Evolutionary conservation across 2,888 invertebrate genomes (phyloP), one percentile per base, ranked within the genome.

Genomic region (Himalopsyche tibetana): DNA sequence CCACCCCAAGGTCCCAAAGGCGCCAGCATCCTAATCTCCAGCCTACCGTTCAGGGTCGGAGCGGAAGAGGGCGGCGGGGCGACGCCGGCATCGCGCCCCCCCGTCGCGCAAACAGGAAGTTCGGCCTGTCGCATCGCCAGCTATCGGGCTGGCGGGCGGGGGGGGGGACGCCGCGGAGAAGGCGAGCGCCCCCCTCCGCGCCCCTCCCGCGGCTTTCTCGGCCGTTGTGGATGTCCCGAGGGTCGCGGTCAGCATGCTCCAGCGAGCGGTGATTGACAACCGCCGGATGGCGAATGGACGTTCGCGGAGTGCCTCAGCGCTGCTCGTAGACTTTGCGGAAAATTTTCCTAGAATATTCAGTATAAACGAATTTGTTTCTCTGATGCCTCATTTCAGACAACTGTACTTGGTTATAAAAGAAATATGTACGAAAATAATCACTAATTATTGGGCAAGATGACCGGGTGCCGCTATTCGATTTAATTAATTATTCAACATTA

Each of bases 71-170:
- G 63, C 63, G 8, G 28, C 63, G 63, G 28, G 63, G 42, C 42
- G 80, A 17, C 19, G 36, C 36, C 40, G 80, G 40, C 19, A 80
- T 40, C 40, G 80, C 40, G 80, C 40, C 42, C 80, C 80, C 38
- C 80, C 80, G 80, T 38, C 40, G 80, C 80, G 42, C 81, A 45
- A 45, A 45, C 81, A 81, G 81, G 81, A 81, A 81, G 81, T 81
- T 81, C 81, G 81, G 81, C 81, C 45, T 81, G 81, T 81, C 81
- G 81, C 81, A 81, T 45, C 81, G 81, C 81, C 81, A 15, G 45
- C 81, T 63, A 63, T 63, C n/a, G n/a, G 19, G 19, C 9, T 19
- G 19, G 19, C 8, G 82, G 17, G 82, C n/a, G 40, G 4, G 17
- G 4, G 17, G 84, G 79, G 40, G 85, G 17, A 0, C 38, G 82